A percentile compares a stretch with the other conserved stretches of the same genome.
These are phyloP conservation scores for Cossypha dichroa DNA, from an alignment of 2,797 vertebrate genomes.

Conservation along the genomic window DNA sequence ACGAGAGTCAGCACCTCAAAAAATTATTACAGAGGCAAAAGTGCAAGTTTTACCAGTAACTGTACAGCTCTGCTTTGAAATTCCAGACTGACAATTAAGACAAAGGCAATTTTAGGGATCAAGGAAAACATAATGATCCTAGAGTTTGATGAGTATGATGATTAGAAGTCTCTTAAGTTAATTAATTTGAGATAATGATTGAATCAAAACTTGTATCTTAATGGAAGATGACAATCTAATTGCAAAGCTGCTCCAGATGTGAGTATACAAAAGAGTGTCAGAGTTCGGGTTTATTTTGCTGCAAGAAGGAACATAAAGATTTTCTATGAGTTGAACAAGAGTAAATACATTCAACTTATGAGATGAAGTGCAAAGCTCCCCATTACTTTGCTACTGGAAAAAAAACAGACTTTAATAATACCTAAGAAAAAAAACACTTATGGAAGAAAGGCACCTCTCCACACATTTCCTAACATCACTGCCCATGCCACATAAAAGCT, in stretches of 20 bases:
- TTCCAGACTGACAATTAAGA: constrained; percentile 1
- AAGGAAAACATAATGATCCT: not conserved
- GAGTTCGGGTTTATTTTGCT: not conserved
- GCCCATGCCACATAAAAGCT: not conserved
- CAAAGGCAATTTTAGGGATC: constrained; percentile 34
- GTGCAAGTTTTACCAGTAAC: not conserved
- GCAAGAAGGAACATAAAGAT: not conserved
- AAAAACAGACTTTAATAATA: not conserved
- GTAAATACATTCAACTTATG: not conserved
- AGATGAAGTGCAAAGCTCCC: not conserved
- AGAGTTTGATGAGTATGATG: not conserved
- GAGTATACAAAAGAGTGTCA: not conserved
- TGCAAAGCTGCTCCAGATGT: not conserved
- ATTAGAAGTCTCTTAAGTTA: constrained; percentile 16
- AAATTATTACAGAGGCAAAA: not conserved
- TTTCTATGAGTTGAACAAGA: not conserved
- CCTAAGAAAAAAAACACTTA: not conserved
- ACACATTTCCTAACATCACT: not conserved
- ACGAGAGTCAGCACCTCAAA: not conserved
- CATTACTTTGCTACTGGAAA: not conserved
- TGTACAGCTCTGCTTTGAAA: not conserved
- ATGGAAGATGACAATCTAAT: not conserved
- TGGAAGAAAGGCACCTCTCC: not conserved
- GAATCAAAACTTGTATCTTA: not conserved
- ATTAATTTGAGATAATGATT: constrained; percentile 14